Base-by-base conservation (phyloP, 2,888 invertebrate species). In the Drosophila nr. fundita region DNA sequence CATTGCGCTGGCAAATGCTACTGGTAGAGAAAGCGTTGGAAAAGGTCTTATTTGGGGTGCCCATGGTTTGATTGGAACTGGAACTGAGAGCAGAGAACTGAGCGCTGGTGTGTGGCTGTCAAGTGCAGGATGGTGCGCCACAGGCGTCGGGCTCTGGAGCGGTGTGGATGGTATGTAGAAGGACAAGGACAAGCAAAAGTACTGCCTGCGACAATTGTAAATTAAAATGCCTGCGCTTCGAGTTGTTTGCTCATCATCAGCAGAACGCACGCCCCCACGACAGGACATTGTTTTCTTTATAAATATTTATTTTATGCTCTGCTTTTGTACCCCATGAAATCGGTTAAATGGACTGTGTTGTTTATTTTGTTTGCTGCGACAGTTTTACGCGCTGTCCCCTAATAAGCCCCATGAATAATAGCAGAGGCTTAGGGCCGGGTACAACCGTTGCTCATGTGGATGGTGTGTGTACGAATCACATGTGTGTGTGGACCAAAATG, bases 271-370 rank as follows among this genome's bases (percentile, higher is more conserved):
- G 74, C 80, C 81, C 69, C 65, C 64, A 40, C 62, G 54, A 67
- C 62, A 62, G 75, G 57, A 86, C 86, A 83, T 90, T 87, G 83
- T 88, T 88, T 78, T 80, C 82, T 74, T 74, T 76, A 78, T 76
- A 90, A 87, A 87, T 87, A 88, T 90, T 87, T 87, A 78, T 86
- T 87, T 89, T 80, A 54, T 69, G 76, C 76, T 83, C 67, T 72
- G 73, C 62, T 82, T 73, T 63, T 70, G 52, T 63, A 55, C 32
- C 65, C 63, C 63, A 62, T 60, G 74, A 75, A 87, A 89, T 89
- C 89, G 83, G 87, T 89, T 87, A 87, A 89, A 87, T 87, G 87
- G 87, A 88, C 86, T 89, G 87, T 87, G 73, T 69, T 73, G 78
- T 86, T 84, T 87, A 70, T 74, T 72, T 58, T 78, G 64, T 54